Evolutionary conservation across 1,140 invertebrate genomes (phyloP).

Genomic region (Ostrea denselamellosa): DNA sequence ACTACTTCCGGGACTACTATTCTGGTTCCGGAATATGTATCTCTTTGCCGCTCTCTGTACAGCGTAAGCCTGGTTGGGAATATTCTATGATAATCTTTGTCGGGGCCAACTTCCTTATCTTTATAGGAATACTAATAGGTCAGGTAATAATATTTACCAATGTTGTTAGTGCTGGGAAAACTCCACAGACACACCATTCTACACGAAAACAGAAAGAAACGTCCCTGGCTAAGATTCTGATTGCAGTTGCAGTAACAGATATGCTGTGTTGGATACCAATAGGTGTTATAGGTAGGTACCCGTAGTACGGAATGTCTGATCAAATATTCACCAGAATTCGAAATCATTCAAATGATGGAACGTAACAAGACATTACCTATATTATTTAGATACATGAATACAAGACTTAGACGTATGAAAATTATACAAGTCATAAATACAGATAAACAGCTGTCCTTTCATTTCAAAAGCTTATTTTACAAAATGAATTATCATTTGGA

Average conservation of each 20-base stretch:
- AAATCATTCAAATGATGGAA: too few relatives aligned
- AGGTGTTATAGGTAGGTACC: constrained; percentile 56
- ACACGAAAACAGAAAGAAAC: constrained; percentile 32
- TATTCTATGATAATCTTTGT: constrained; percentile 62
- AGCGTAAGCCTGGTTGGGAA: constrained; percentile 56
- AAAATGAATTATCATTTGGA: not conserved
- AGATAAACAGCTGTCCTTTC: not conserved
- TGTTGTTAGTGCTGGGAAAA: constrained; percentile 10
- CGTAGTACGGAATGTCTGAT: too few relatives aligned
- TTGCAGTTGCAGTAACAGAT: constrained; percentile 59
- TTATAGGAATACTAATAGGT: constrained; percentile 57
- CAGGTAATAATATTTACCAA: constrained; percentile 60
- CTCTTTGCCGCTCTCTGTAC: constrained; percentile 60
- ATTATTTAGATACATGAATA: too few relatives aligned
- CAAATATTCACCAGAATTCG: too few relatives aligned
- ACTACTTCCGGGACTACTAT: constrained; percentile 62
- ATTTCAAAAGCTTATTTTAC: not conserved
- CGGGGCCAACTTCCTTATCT: constrained; percentile 59
- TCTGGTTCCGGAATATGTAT: constrained; percentile 61
- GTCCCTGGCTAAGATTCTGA: constrained; percentile 53
- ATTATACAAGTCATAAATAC: too few relatives aligned
- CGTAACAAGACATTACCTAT: too few relatives aligned
- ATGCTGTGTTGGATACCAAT: constrained; percentile 67
- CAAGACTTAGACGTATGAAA: too few relatives aligned
- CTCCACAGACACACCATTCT: not conserved